Percentiles rank a stretch among this genome's conserved stretches.
Evolutionary conservation across 2,797 vertebrate genomes (phyloP).

Genomic region (Epinephelus awoara): DNA sequence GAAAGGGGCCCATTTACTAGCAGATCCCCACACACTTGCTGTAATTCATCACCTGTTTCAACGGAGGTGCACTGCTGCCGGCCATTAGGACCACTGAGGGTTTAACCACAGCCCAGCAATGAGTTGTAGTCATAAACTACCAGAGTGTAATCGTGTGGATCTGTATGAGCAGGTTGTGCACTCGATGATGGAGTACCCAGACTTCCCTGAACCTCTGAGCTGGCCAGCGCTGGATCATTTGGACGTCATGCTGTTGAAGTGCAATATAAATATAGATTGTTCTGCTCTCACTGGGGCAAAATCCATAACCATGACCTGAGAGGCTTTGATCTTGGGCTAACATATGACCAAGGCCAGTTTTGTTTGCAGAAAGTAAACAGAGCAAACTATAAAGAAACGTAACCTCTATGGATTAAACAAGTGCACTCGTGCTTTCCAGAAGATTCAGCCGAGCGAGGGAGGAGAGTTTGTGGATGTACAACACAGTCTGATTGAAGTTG

Average conservation of each 20-base stretch:
- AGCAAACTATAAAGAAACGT: slow-evolving; percentile 58
- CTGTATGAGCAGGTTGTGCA: slow-evolving; percentile 74
- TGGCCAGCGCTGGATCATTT: slow-evolving; percentile 73
- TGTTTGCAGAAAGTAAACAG: slow-evolving; percentile 73
- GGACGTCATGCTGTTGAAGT: slow-evolving; percentile 76
- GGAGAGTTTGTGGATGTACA: slow-evolving; percentile 16
- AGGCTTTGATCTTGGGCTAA: slow-evolving; percentile 68
- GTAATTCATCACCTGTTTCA: slow-evolving; percentile 83
- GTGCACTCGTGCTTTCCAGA: slow-evolving; percentile 14
- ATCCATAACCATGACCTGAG: slow-evolving; percentile 78
- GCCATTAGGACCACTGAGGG: slow-evolving; percentile 77
- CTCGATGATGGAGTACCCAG: slow-evolving; percentile 73
- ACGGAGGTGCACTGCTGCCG: slow-evolving; percentile 71
- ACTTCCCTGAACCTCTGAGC: slow-evolving; percentile 71
- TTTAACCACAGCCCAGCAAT: slow-evolving; percentile 72
- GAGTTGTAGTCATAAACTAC: slow-evolving; percentile 72
- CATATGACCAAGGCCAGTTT: slow-evolving; percentile 53
- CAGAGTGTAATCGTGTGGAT: slow-evolving; percentile 76
- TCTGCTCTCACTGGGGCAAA: slow-evolving; percentile 72
- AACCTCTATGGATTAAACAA: slow-evolving; percentile 50
- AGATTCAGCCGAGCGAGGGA: slow-evolving; percentile 30
- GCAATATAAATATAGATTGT: slow-evolving; percentile 84
- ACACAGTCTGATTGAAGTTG: slow-evolving; percentile 9
- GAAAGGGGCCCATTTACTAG: slow-evolving; percentile 70
- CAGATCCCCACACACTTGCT: slow-evolving; percentile 74